Percentiles rank a stretch among this genome's conserved stretches.
Conservation (phyloP, 2,113 vertebrate species). For the Pithys albifrons region DNA sequence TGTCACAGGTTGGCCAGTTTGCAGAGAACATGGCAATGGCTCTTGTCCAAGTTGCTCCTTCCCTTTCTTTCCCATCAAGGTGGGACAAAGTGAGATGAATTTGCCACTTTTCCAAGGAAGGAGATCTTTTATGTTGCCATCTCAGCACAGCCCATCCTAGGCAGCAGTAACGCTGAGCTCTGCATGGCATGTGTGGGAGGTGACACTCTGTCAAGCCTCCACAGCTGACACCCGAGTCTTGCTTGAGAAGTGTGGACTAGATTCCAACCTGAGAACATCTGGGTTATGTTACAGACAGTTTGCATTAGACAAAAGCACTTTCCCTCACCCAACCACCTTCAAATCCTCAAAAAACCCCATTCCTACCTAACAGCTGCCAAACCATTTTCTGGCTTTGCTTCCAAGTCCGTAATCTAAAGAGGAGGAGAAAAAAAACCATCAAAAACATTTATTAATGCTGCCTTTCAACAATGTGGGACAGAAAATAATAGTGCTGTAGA, state of each 20-base stretch:
- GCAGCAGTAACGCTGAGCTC: not conserved
- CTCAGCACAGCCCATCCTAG: not conserved
- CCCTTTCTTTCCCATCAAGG: not conserved
- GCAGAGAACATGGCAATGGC: not conserved
- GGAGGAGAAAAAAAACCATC: not conserved
- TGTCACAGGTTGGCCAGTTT: rapidly evolving
- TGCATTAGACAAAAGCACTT: conserved; percentile 1
- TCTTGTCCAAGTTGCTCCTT: not conserved
- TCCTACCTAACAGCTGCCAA: conserved; percentile 83
- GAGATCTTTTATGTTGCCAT: not conserved
- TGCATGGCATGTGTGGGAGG: not conserved
- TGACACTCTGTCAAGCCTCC: not conserved
- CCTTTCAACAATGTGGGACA: not conserved
- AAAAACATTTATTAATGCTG: conserved; percentile 12
- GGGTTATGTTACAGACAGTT: not conserved
- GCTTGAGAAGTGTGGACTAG: not conserved
- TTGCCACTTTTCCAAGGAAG: not conserved
- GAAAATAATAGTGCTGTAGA: not conserved
- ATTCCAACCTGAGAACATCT: conserved; percentile 6
- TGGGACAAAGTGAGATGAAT: not conserved
- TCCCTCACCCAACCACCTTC: not conserved
- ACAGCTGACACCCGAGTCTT: not conserved
- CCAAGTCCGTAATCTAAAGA: conserved; percentile 80
- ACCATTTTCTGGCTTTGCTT: conserved; percentile 79
- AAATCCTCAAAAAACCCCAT: not conserved